These are phyloP conservation scores for Pachyramphus minor DNA, from an alignment of 2,113 vertebrate species.

Conservation along the genomic window DNA sequence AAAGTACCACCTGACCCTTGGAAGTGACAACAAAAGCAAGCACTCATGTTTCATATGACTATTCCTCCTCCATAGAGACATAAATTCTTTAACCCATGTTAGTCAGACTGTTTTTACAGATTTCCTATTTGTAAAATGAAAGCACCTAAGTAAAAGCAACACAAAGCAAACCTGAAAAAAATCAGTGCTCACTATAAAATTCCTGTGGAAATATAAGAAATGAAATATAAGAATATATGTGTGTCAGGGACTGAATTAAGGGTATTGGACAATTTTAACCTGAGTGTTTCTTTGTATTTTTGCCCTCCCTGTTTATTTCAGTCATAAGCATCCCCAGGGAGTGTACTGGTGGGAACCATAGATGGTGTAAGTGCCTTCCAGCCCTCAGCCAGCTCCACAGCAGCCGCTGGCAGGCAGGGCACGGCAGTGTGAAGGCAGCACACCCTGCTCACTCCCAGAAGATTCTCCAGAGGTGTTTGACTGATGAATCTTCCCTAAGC, in stretches of 20 bases:
- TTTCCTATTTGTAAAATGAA: neutral
- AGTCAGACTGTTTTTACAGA: neutral
- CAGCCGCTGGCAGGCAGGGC: neutral
- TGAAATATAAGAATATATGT: neutral
- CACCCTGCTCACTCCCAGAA: neutral
- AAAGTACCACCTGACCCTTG: neutral
- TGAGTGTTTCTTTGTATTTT: neutral
- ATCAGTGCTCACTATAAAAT: neutral
- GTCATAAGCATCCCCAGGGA: neutral
- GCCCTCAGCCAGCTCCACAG: fast-evolving
- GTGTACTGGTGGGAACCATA: neutral
- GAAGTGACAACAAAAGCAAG: neutral
- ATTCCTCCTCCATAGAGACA: neutral
- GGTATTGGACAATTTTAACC: neutral
- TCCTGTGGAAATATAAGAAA: neutral
- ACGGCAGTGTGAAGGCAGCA: fast-evolving
- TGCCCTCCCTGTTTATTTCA: neutral
- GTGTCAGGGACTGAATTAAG: neutral
- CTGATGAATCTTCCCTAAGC: neutral
- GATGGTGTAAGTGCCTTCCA: neutral
- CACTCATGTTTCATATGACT: neutral
- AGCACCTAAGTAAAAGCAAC: neutral
- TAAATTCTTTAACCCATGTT: neutral
- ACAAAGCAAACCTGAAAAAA: neutral
- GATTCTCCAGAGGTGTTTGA: neutral